Evolutionary conservation across 2,888 invertebrate species (phyloP), one percentile per base, ranked within the genome.

Genomic region (Cephus sareptanus): DNA sequence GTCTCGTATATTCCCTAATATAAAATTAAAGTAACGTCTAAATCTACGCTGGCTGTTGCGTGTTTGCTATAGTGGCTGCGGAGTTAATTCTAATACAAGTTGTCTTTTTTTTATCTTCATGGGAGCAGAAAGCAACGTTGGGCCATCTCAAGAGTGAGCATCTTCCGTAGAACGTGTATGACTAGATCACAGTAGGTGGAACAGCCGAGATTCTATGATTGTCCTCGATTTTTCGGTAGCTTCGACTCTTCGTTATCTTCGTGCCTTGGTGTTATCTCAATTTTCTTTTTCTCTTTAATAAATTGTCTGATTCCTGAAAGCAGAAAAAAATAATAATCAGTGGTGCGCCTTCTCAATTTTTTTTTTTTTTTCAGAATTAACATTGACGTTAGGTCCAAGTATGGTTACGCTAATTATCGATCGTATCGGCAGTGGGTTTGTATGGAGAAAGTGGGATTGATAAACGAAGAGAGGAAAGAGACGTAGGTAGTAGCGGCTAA

Each of bases 181-280:
- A 90, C 90, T 90, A 90, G 90, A 90, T 90, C 89, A 89, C 88
- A 90, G 87, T 86, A 83, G 78, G 82, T 85, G 83, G 83, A 86
- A 88, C 85, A 88, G 87, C 87, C 86, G 85, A 84, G 82, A 81
- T 77, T 85, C 77, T 77, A 82, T 77, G 73, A 77, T 76, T 70
- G 80, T 78, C 75, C 76, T 78, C 73, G 79, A 77, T 77, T 80
- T 81, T 76, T 80, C 78, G 77, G 79, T 80, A 79, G 34, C 77
- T 34, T 70, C 75, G 15, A 77, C 78, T 74, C 78, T 76, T 76
- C 75, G 75, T 75, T 70, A 30, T 68, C 34, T 30, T 75, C 23
- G 23, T 56, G 68, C 34, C 68, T 75, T 56, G 31, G 71, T n/a
- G 31, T 33, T 30, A 69, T 75, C 75, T 79, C 34, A 56, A 75